A percentile compares a stretch with the other conserved stretches of the same genome.
Evolutionary conservation across 1,140 invertebrate genomes (phyloP).

Genomic region (Paraescarpia echinospica): DNA sequence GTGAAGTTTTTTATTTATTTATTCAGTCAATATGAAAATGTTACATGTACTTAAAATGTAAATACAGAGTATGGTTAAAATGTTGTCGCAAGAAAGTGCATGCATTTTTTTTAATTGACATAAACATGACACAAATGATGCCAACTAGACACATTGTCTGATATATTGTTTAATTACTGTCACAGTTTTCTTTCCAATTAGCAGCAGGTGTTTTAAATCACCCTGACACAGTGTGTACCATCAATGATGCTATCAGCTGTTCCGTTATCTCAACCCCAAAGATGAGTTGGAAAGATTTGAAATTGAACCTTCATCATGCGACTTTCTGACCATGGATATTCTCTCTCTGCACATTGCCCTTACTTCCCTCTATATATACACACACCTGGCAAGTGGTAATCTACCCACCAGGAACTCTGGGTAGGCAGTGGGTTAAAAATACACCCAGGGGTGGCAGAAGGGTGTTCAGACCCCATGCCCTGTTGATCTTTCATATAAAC

Average conservation of each 20-base stretch:
- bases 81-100: no score
- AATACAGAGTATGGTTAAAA: no score
- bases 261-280: not conserved
- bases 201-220: not conserved
- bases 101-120: no score
- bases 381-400: not conserved
- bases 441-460: not conserved
- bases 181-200: not conserved
- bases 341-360: not conserved
- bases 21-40: no score
- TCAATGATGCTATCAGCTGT: not conserved
- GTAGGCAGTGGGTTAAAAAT: not conserved
- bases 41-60: no score
- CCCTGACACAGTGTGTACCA: not conserved
- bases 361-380: not conserved
- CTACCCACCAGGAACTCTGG: not conserved
- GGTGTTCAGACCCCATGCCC: not conserved
- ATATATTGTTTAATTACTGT: not conserved
- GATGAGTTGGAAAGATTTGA: not conserved
- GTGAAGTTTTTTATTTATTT: no score
- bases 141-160: not conserved
- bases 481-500: conserved; percentile 6
- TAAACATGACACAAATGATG: not conserved
- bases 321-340: not conserved
- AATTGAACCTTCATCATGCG: not conserved